These are phyloP conservation scores for Zoanthus sansibaricus DNA, from an alignment of 92 coral and sea anemone species.

Conservation along the genomic window DNA sequence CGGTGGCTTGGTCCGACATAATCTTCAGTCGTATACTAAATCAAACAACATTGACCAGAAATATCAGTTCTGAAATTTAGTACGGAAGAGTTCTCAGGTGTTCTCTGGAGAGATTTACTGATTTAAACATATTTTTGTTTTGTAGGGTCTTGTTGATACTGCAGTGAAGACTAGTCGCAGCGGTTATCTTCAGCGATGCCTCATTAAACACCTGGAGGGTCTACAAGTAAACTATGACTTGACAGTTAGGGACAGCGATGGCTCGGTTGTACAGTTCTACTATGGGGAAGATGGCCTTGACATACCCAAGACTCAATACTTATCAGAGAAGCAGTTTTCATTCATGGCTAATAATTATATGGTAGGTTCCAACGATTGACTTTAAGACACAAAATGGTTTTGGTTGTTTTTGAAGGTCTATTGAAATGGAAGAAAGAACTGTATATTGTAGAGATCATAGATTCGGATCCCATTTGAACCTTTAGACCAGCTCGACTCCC, in stretches of 20 bases:
- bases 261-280: constrained; percentile 96
- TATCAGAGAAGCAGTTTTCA: constrained; percentile 92
- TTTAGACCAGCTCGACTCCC: too few relatives aligned
- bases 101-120: not conserved
- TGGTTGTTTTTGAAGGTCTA: not conserved
- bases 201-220: constrained; percentile 96
- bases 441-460: too few relatives aligned
- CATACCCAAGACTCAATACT: constrained; percentile 83
- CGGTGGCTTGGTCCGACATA: too few relatives aligned
- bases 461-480: too few relatives aligned
- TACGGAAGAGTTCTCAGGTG: too few relatives aligned
- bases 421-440: not conserved
- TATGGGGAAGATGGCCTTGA: constrained; percentile 99
- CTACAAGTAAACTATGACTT: constrained; percentile 91
- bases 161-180: constrained; percentile 99
- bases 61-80: too few relatives aligned
- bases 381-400: not conserved
- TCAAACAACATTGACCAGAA: too few relatives aligned
- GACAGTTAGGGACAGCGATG: constrained; percentile 96
- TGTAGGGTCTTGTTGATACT: constrained; percentile 97
- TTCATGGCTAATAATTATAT: constrained; percentile 87
- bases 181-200: constrained; percentile 99
- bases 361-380: constrained; percentile 52
- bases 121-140: not conserved
- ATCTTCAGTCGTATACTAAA: too few relatives aligned